phyloP scores from a whole-genome alignment of 1,140 invertebrate species.

The Scaptomyza montana region DNA sequence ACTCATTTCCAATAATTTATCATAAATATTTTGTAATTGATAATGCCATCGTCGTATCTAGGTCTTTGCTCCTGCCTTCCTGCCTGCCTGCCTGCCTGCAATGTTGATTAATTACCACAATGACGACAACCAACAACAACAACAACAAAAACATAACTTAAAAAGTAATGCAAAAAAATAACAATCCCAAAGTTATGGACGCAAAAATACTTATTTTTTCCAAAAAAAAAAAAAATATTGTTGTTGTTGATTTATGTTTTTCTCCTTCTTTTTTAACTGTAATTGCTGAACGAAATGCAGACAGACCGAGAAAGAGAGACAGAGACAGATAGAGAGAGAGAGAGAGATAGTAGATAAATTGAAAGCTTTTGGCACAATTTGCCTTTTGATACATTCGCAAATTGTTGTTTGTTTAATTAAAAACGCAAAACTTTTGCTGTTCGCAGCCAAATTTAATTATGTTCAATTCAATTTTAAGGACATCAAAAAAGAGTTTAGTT shows the following conservation, averaged over 20 bases:
- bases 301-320: neutral
- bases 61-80: constrained; percentile 36
- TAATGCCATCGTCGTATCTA: constrained; percentile 70
- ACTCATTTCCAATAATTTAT: constrained; percentile 70
- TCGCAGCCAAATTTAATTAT: constrained; percentile 50
- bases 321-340: no score
- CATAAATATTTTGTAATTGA: constrained; percentile 74
- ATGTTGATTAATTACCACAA: constrained; percentile 78
- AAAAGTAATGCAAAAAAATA: constrained; percentile 25
- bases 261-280: constrained; percentile 49
- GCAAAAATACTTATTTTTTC: constrained; percentile 62
- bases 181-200: constrained; percentile 68
- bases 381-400: constrained; percentile 38
- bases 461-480: constrained; percentile 43
- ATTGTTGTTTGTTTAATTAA: constrained; percentile 50
- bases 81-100: constrained; percentile 24
- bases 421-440: constrained; percentile 46
- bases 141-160: constrained; percentile 43
- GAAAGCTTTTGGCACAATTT: constrained; percentile 33
- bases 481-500: neutral
- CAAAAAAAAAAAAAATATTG: constrained; percentile 43
- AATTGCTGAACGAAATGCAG: constrained; percentile 22
- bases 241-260: constrained; percentile 70
- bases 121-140: constrained; percentile 61
- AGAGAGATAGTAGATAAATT: constrained; percentile 21